Evolutionary conservation across 2,113 vertebrate species (phyloP), one percentile per base, ranked within the genome.

Genomic region (Tragelaphus scriptus): DNA sequence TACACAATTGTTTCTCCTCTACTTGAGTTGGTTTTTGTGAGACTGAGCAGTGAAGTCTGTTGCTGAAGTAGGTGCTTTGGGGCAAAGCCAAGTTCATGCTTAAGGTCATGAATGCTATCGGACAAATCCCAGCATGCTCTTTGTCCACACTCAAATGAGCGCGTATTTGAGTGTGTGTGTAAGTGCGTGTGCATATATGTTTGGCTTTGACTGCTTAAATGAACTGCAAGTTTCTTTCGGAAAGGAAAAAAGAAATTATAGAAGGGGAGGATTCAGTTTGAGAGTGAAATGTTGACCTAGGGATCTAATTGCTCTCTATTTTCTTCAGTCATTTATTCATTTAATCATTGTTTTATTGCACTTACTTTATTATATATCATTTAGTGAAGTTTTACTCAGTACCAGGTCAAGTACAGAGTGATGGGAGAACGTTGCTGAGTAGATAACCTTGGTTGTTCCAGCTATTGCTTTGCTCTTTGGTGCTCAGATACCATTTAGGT

Each of bases 171-270:
- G 15, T 51, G 17, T 56, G 12, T 87, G 58, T 87, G 49, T 63
- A 23, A 59, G 32, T 1, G 7, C 2, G 7, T 6, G 1, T 30
- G 84, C 7, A 2, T 56, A 32, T 36, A 5, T n/a, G 8, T 58
- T 40, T 26, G 21, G 3, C 23, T 32, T 47, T 85, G 14, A 80
- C 40, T 56, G 23, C 21, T 59, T 90, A 88, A 71, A 85, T 53
- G 7, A 92, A 81, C 21, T 82, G 1, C 6, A 91, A 40, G 28
- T 55, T 56, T 63, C 9, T 79, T 92, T 93, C 32, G 8, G 40
- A 82, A 85, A 23, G 12, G 11, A 95, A 88, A 91, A 28, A 49
- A 94, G 28, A 65, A 94, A 75, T 81, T 51, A 36, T 8, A 94
- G 14, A 40, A 58, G 5, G 6, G 9, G 15, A 92, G 30, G 7